Evolutionary conservation across 1,140 invertebrate genomes (phyloP).

Genomic region (Araneus ventricosus): DNA sequence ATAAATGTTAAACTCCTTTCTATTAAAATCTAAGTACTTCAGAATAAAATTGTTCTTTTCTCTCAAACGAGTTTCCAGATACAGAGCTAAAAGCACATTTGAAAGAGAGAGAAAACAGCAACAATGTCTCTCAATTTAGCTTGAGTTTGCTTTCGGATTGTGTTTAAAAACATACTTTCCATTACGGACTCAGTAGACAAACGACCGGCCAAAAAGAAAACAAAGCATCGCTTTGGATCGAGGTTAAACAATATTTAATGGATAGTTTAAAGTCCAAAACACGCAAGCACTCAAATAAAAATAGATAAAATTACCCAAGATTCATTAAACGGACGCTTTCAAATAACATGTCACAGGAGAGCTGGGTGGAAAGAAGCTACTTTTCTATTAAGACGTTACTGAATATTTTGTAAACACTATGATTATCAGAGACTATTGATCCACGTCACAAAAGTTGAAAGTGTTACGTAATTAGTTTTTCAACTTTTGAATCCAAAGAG

Average conservation of each 20-base stretch:
- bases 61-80: not conserved
- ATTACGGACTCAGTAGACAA: not conserved
- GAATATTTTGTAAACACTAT: not conserved
- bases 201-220: not conserved
- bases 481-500: not conserved
- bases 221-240: not conserved
- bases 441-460: not conserved
- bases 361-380: not conserved
- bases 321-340: not conserved
- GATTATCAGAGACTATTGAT: not conserved
- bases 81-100: not conserved
- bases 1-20: not conserved
- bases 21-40: not conserved
- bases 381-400: not conserved
- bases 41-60: not conserved
- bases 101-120: not conserved
- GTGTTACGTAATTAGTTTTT: not conserved
- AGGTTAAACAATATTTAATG: conserved; percentile 22
- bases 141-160: not conserved
- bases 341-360: not conserved
- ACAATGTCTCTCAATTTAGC: not conserved
- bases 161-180: conserved; percentile 13
- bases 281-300: not conserved
- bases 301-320: not conserved
- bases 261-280: not conserved